Conservation (phyloP, 2,113 vertebrate genomes). For the Porphyrio hochstetteri region DNA sequence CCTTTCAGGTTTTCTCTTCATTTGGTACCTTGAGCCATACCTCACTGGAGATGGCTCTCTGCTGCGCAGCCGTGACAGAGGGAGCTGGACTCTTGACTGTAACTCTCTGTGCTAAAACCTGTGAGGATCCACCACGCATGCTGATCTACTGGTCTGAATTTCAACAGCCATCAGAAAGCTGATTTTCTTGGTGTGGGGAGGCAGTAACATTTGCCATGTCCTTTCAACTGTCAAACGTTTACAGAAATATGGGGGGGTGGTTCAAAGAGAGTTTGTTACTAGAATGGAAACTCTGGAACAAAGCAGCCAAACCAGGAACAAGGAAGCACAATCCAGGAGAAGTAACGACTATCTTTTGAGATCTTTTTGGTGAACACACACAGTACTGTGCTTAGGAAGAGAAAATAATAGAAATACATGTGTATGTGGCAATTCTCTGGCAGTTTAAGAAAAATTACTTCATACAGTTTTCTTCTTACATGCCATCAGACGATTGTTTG, state of each 20-base stretch:
- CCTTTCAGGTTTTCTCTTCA: neutral
- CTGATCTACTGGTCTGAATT: neutral
- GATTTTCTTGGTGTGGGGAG: neutral
- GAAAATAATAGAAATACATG: neutral
- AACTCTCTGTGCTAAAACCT: too few relatives aligned
- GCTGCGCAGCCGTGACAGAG: neutral
- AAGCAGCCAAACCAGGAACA: neutral
- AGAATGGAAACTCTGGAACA: neutral
- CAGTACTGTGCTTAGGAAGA: neutral
- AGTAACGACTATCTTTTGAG: neutral
- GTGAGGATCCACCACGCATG: too few relatives aligned
- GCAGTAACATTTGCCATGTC: neutral
- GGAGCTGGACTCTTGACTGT: neutral
- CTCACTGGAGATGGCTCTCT: neutral
- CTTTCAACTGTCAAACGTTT: neutral
- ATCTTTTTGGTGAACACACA: neutral
- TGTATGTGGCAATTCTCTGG: conserved; percentile 14
- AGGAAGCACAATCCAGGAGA: neutral
- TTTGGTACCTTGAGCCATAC: neutral
- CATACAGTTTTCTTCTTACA: conserved; percentile 59
- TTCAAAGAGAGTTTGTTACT: neutral
- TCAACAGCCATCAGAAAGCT: neutral
- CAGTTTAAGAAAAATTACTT: conserved; percentile 43
- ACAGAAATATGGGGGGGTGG: neutral
- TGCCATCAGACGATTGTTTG: conserved; percentile 53